Percentiles rank a stretch among this genome's conserved stretches.
Evolutionary conservation across 2,797 vertebrate genomes (phyloP).

Genomic region (Pelodytes ibericus): DNA sequence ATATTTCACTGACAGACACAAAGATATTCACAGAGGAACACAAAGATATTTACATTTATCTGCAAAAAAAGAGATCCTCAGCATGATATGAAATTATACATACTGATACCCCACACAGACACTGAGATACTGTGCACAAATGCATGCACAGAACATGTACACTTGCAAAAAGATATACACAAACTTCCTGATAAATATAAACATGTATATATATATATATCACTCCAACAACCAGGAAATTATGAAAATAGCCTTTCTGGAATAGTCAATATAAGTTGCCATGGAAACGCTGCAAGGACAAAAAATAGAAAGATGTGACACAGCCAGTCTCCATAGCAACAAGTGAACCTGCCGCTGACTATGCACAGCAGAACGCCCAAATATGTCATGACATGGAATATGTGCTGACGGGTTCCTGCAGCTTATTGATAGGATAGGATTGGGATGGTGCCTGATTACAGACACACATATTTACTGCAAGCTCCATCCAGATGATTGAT

Average conservation of each 20-base stretch:
- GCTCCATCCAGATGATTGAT: slow-evolving; percentile 29
- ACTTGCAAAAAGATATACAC: slow-evolving; percentile 23
- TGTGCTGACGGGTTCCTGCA: slow-evolving; percentile 45
- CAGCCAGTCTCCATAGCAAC: slow-evolving; percentile 56
- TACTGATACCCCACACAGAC: slow-evolving; percentile 1
- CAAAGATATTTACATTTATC: neutral
- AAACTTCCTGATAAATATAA: slow-evolving; percentile 35
- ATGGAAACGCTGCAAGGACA: slow-evolving; percentile 55
- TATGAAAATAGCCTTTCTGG: slow-evolving; percentile 56
- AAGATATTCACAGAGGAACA: neutral
- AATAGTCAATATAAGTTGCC: slow-evolving; percentile 53
- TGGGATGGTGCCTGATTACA: slow-evolving; percentile 27
- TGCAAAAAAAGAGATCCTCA: neutral
- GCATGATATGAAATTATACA: neutral
- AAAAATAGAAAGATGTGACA: slow-evolving; percentile 57
- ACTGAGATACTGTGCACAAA: neutral
- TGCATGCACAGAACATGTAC: slow-evolving; percentile 20
- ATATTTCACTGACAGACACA: too few species aligned
- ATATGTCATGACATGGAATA: slow-evolving; percentile 55
- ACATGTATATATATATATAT: slow-evolving; percentile 32
- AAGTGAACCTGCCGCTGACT: slow-evolving; percentile 54
- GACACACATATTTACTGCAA: slow-evolving; percentile 3
- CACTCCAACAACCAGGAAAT: slow-evolving; percentile 50
- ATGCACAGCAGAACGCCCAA: slow-evolving; percentile 55
- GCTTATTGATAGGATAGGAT: slow-evolving; percentile 44